These are phyloP conservation scores for Siphamia tubifer DNA, from an alignment of 2,113 vertebrate genomes.

Conservation along the genomic window DNA sequence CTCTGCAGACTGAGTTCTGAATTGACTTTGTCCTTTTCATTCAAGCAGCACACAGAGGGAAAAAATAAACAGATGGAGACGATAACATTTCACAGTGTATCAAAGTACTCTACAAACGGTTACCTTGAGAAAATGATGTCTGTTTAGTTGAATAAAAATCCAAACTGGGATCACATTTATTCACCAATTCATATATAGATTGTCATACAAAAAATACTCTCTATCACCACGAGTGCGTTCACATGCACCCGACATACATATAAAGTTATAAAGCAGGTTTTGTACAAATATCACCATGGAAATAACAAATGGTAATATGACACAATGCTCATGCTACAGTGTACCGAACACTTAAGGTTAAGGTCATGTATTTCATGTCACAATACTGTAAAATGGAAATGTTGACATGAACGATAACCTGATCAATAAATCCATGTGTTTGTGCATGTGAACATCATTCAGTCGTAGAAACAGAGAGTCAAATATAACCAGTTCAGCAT, in stretches of 20 bases:
- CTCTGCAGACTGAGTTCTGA: slow-evolving; percentile 39
- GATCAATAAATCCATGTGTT: not conserved
- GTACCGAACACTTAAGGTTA: slow-evolving; percentile 1
- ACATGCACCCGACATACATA: not conserved
- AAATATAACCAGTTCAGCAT: not conserved
- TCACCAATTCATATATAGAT: not conserved
- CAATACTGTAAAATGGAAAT: not conserved
- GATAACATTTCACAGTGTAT: slow-evolving; percentile 70
- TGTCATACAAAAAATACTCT: not conserved
- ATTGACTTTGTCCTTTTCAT: not conserved
- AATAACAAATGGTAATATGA: not conserved
- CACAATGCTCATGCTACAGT: not conserved
- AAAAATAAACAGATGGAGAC: not conserved
- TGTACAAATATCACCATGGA: not conserved
- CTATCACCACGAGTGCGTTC: not conserved
- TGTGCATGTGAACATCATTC: slow-evolving; percentile 17
- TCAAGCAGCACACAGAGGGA: not conserved
- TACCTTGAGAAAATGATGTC: slow-evolving; percentile 7
- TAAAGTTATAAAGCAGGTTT: not conserved
- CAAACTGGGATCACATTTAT: slow-evolving; percentile 21
- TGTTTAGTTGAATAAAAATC: slow-evolving; percentile 11
- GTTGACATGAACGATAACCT: not conserved
- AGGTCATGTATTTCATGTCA: not conserved
- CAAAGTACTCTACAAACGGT: slow-evolving; percentile 68
- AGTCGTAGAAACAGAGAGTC: not conserved